Base-by-base conservation (phyloP, 2,797 vertebrate species). In the Chelidonichthys spinosus region DNA sequence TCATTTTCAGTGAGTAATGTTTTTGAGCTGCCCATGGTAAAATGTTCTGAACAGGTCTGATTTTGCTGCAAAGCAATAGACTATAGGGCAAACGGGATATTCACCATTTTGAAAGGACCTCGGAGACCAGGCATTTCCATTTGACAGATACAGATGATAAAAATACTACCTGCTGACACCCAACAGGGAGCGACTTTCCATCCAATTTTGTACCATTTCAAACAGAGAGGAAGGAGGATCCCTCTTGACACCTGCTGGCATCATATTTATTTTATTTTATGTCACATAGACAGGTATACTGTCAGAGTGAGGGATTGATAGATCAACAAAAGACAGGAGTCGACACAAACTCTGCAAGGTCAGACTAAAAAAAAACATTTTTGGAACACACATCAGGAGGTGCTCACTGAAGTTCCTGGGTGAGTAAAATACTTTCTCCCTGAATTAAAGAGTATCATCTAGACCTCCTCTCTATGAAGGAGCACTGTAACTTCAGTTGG, bases 131-230 rank as follows among this genome's bases (percentile, higher is more conserved):
- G 52, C 33, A 72, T 85, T 85, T 85, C 66, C 79, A 81, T 81
- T 72, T 81, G 82, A 85, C 71, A 49, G 81, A 83, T 76, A 84
- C 54, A 74, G 63, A 86, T 85, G 69, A 90, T 85, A 81, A 86
- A 87, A 83, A 61, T 52, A 50, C 60, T 74, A 62, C 56, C 35
- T 62, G 71, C 70, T 85, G 81, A 89, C 75, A 86, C 65, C 56
- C 65, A 83, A 60, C 69, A 73, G 78, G 61, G 59, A 81, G 60
- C 54, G 77, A 66, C 59, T 82, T 75, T 72, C 76, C 69, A 55
- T 80, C 78, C 85, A 86, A 75, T 87, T 76, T 81, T 63, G 78
- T 76, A 55, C 66, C 17, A 47, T 88, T 67, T 79, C 64, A 81
- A 59, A 75, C 42, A 46, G 35, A 47, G 43, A 44, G 56, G 58